These are phyloP conservation scores for Piprites chloris DNA, from an alignment of 2,113 vertebrate species.

Conservation along the genomic window DNA sequence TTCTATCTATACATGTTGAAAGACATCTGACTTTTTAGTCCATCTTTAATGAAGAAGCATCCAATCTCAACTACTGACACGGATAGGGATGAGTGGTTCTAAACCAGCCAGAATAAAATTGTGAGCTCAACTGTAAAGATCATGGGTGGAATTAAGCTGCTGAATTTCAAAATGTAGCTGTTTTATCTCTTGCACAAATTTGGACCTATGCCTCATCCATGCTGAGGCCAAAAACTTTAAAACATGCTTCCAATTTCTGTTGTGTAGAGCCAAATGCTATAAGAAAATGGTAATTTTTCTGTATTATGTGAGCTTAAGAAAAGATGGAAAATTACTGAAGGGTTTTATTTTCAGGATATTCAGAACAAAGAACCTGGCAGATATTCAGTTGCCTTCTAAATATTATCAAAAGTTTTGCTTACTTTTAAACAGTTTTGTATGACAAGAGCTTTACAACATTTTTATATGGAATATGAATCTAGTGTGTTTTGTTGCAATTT, in stretches of 20 bases:
- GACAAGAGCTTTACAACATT: background rate
- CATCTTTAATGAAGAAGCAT: background rate
- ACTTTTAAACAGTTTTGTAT: background rate
- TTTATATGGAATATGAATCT: background rate
- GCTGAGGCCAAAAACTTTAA: background rate
- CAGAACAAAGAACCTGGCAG: background rate
- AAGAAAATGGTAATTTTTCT: conserved; percentile 5
- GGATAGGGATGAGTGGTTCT: background rate
- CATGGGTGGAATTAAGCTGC: background rate
- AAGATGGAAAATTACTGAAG: conserved; percentile 13
- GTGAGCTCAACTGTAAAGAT: background rate
- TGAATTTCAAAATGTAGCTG: background rate
- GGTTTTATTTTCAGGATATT: background rate
- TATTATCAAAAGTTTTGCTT: background rate
- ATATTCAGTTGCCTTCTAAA: background rate
- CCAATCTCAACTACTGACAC: background rate
- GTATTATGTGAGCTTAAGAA: background rate
- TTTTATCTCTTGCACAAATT: background rate
- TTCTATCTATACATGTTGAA: background rate
- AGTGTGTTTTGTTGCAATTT: background rate
- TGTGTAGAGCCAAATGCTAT: background rate
- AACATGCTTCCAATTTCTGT: background rate
- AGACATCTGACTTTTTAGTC: background rate
- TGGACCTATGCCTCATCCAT: background rate
- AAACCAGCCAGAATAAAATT: background rate